phyloP scores from a whole-genome alignment of 1,140 invertebrate genomes.

The Hestina assimilis region DNA sequence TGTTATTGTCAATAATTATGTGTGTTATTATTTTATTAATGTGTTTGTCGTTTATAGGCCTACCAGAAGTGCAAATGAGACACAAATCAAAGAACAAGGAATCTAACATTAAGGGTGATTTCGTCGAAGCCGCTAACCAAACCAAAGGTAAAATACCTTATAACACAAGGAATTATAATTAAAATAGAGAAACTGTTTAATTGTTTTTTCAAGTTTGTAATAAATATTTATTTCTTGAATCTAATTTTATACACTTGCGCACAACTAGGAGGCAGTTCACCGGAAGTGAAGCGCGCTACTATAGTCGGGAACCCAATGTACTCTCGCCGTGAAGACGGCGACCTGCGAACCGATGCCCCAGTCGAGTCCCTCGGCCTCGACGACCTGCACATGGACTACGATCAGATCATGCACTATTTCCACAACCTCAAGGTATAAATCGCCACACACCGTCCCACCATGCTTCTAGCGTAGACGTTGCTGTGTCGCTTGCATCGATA shows the following conservation, averaged over 20 bases:
- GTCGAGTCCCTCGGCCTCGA: constrained; percentile 83
- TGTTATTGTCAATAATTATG: too few relatives aligned
- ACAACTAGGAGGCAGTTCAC: constrained; percentile 68
- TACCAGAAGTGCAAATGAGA: constrained; percentile 68
- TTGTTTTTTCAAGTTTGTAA: too few relatives aligned
- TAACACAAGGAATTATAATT: not conserved
- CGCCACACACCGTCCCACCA: constrained; percentile 55
- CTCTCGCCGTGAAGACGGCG: constrained; percentile 79
- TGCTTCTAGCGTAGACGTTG: constrained; percentile 72
- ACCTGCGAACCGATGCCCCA: constrained; percentile 70
- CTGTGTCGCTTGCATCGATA: constrained; percentile 60
- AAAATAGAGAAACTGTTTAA: not conserved
- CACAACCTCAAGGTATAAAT: constrained; percentile 94
- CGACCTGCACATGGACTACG: constrained; percentile 95
- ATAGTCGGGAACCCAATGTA: constrained; percentile 94
- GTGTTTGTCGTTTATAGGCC: constrained; percentile 41
- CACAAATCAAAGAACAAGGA: constrained; percentile 68
- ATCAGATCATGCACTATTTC: constrained; percentile 98
- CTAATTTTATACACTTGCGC: too few relatives aligned
- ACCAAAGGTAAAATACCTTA: constrained; percentile 53
- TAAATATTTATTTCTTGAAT: too few relatives aligned
- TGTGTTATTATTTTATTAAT: too few relatives aligned
- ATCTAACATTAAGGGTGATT: constrained; percentile 53
- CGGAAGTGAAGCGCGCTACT: constrained; percentile 88
- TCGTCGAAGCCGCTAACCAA: constrained; percentile 58